Conservation (phyloP, 2,113 vertebrate genomes). For the Hippocampus comes region DNA sequence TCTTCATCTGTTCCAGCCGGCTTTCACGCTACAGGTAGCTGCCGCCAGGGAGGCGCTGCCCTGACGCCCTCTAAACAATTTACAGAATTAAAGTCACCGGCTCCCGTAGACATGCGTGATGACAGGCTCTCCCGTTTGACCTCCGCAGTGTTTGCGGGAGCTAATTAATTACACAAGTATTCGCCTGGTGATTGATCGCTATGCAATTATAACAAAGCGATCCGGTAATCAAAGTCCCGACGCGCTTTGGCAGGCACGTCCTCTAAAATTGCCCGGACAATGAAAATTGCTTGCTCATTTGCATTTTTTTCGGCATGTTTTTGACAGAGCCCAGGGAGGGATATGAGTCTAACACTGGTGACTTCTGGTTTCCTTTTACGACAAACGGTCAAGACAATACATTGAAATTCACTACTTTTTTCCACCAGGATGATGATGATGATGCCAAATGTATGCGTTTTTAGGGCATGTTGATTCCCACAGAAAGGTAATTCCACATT, state of each 20-base stretch:
- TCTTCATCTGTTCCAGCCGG: slow-evolving; percentile 7
- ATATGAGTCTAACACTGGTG: neutral
- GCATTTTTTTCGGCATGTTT: neutral
- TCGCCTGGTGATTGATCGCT: neutral
- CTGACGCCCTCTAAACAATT: neutral
- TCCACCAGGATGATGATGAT: too few species aligned
- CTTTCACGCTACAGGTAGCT: slow-evolving; percentile 4
- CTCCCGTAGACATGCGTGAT: neutral
- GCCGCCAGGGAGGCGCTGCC: neutral
- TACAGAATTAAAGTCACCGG: neutral
- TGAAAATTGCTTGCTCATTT: neutral
- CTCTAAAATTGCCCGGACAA: neutral
- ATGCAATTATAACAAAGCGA: slow-evolving; percentile 1
- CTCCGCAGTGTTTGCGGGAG: neutral
- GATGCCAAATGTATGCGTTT: too few species aligned
- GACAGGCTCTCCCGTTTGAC: slow-evolving; percentile 2
- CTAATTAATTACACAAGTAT: neutral
- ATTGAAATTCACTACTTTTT: too few species aligned
- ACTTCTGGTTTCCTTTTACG: neutral
- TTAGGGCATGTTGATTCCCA: too few species aligned
- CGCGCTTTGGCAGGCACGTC: neutral
- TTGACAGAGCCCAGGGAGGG: neutral
- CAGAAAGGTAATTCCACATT: too few species aligned
- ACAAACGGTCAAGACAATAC: too few species aligned
- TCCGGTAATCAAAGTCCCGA: neutral